phyloP scores from a whole-genome alignment of 2,888 invertebrate species.

The Bombyx huttoni region DNA sequence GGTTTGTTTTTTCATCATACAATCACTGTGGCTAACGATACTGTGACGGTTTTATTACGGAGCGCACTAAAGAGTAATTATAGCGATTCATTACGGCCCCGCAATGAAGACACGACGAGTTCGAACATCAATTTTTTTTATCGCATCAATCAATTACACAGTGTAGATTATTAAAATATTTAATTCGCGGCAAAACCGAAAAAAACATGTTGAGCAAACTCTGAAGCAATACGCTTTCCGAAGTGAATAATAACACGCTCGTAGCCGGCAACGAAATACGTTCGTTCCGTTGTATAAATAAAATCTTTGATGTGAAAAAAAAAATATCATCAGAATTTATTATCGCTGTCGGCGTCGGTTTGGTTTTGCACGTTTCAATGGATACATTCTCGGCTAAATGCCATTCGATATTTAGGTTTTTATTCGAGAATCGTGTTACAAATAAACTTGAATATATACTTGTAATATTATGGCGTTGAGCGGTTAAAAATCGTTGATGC shows the following conservation, averaged over 20 bases:
- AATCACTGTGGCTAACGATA: slow-evolving; percentile 9
- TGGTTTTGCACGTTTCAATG: slow-evolving; percentile 24
- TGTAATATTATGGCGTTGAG: slow-evolving; percentile 2
- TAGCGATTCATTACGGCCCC: slow-evolving; percentile 38
- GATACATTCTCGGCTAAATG: neutral
- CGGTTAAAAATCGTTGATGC: neutral
- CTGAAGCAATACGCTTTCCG: slow-evolving; percentile 46
- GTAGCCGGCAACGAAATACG: slow-evolving; percentile 47
- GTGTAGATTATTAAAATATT: slow-evolving; percentile 46
- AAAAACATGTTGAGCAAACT: slow-evolving; percentile 26
- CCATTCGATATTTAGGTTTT: slow-evolving; percentile 7
- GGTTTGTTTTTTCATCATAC: slow-evolving; percentile 1
- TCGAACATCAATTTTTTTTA: slow-evolving; percentile 44
- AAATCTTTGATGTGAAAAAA: slow-evolving; percentile 54
- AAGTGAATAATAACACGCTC: slow-evolving; percentile 49
- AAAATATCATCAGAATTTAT: slow-evolving; percentile 44
- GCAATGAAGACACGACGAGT: slow-evolving; percentile 19
- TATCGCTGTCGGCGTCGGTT: slow-evolving; percentile 29
- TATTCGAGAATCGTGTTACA: slow-evolving; percentile 6
- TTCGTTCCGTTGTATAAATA: slow-evolving; percentile 48
- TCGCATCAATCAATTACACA: slow-evolving; percentile 56
- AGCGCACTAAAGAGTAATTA: slow-evolving; percentile 27
- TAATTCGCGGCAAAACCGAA: slow-evolving; percentile 34
- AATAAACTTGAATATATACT: slow-evolving; percentile 9
- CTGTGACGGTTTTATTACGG: slow-evolving; percentile 24